A percentile compares a stretch with the other conserved stretches of the same genome.
phyloP scores from a whole-genome alignment of 2,113 vertebrate genomes.

The Clinocottus analis region DNA sequence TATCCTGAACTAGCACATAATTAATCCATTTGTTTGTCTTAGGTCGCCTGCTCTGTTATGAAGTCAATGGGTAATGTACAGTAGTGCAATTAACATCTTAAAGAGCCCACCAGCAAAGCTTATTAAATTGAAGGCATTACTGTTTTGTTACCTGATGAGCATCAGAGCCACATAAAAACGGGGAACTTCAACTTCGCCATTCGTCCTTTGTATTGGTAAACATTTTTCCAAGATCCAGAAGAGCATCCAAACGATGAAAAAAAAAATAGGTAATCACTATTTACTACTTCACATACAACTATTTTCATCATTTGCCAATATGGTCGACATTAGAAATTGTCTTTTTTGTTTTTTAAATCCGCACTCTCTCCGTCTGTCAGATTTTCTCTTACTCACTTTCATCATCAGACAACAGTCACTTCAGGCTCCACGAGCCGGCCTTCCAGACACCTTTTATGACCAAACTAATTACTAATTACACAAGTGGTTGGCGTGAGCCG shows the following conservation, averaged over 20 bases:
- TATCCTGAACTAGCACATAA: constrained; percentile 35
- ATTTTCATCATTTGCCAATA: constrained; percentile 59
- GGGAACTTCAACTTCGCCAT: constrained; percentile 36
- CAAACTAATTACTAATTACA: constrained; percentile 85
- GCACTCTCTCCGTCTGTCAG: constrained; percentile 7
- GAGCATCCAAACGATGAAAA: constrained; percentile 48
- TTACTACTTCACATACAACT: constrained; percentile 65
- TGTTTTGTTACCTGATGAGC: constrained; percentile 48
- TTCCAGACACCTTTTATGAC: constrained; percentile 78
- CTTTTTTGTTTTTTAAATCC: neutral
- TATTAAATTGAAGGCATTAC: constrained; percentile 38
- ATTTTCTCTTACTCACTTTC: constrained; percentile 11
- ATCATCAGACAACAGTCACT: constrained; percentile 57
- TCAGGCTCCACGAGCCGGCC: constrained; percentile 64
- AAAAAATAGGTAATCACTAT: constrained; percentile 46
- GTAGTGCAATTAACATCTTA: constrained; percentile 49
- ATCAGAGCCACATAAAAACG: constrained; percentile 40
- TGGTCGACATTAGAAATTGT: constrained; percentile 66
- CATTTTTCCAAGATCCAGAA: constrained; percentile 58
- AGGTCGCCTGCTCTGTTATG: constrained; percentile 58
- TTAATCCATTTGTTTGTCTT: constrained; percentile 65
- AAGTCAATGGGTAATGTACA: constrained; percentile 69
- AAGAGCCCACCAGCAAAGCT: constrained; percentile 54
- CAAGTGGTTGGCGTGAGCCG: constrained; percentile 70
- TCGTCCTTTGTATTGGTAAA: constrained; percentile 64